These are phyloP conservation scores for Littorina saxatilis DNA, from an alignment of 1,140 invertebrate species.

Conservation along the genomic window DNA sequence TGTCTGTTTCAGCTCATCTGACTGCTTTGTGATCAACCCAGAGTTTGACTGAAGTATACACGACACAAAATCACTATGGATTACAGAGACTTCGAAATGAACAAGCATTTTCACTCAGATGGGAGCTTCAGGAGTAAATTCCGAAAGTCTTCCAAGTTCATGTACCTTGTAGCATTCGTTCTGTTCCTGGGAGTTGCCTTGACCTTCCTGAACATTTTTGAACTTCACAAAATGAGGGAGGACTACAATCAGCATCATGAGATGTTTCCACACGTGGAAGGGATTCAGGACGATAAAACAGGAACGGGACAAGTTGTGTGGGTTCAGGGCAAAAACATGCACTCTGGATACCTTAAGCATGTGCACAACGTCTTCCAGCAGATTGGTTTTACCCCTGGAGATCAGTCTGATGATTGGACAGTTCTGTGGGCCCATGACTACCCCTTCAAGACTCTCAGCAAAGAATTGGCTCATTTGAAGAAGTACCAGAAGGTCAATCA, in stretches of 20 bases:
- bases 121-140: too few relatives aligned
- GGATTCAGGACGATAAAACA: neutral
- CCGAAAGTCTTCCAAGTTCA: too few relatives aligned
- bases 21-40: too few relatives aligned
- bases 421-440: conserved; percentile 96
- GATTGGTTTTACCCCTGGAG: conserved; percentile 83
- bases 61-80: too few relatives aligned
- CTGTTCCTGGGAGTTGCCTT: conserved; percentile 63
- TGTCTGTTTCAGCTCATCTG: too few relatives aligned
- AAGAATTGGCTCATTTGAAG: conserved; percentile 81
- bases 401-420: conserved; percentile 84
- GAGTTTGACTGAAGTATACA: too few relatives aligned
- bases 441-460: conserved; percentile 84
- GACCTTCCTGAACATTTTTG: conserved; percentile 68
- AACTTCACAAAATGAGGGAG: conserved; percentile 67
- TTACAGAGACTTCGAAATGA: too few relatives aligned
- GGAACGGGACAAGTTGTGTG: conserved; percentile 20
- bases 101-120: too few relatives aligned
- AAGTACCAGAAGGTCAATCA: conserved; percentile 92
- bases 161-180: conserved; percentile 51
- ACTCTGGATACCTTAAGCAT: conserved; percentile 85
- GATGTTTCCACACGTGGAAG: neutral
- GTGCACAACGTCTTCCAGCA: conserved; percentile 85
- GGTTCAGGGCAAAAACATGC: conserved; percentile 72
- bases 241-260: conserved; percentile 49